A percentile compares a stretch with the other conserved stretches of the same genome.
Conservation (phyloP, 2,113 vertebrate genomes). For the Hippocampus comes region DNA sequence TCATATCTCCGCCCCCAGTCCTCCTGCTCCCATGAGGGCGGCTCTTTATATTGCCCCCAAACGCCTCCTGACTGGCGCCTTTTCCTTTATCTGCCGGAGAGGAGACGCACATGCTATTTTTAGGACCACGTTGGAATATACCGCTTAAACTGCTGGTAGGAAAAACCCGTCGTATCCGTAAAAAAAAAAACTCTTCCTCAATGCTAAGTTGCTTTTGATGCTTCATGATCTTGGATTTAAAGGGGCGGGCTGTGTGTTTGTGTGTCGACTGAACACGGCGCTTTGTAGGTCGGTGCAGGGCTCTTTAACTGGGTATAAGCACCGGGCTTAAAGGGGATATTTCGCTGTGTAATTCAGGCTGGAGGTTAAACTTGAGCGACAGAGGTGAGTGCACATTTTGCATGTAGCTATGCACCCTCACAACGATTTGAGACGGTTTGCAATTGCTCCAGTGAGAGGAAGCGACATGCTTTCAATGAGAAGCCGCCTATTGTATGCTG, state of each 20-base stretch:
- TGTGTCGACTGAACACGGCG: conserved; percentile 65
- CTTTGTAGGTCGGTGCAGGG: conserved; percentile 57
- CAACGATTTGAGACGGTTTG: neutral
- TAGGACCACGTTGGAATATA: conserved; percentile 50
- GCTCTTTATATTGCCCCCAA: conserved; percentile 73
- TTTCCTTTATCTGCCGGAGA: conserved; percentile 64
- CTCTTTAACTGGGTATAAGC: conserved; percentile 57
- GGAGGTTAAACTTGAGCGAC: conserved; percentile 26
- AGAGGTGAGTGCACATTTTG: conserved; percentile 45
- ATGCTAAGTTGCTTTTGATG: conserved; percentile 18
- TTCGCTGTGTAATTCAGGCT: conserved; percentile 37
- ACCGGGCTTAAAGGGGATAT: conserved; percentile 50
- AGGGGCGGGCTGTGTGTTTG: conserved; percentile 67
- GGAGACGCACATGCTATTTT: conserved; percentile 55
- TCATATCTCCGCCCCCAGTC: conserved; percentile 68
- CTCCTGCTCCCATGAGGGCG: conserved; percentile 67
- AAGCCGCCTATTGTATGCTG: conserved; percentile 55
- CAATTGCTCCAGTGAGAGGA: conserved; percentile 15
- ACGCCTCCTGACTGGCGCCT: conserved; percentile 67
- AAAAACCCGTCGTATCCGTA: neutral
- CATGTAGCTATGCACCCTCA: neutral
- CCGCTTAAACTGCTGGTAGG: conserved; percentile 57
- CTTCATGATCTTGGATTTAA: conserved; percentile 57
- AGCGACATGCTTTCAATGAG: conserved; percentile 37
- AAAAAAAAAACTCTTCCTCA: neutral